A percentile compares a stretch with the other conserved stretches of the same genome.
These are phyloP conservation scores for Hypena proboscidalis DNA, from an alignment of 2,888 invertebrate species.

Conservation along the genomic window DNA sequence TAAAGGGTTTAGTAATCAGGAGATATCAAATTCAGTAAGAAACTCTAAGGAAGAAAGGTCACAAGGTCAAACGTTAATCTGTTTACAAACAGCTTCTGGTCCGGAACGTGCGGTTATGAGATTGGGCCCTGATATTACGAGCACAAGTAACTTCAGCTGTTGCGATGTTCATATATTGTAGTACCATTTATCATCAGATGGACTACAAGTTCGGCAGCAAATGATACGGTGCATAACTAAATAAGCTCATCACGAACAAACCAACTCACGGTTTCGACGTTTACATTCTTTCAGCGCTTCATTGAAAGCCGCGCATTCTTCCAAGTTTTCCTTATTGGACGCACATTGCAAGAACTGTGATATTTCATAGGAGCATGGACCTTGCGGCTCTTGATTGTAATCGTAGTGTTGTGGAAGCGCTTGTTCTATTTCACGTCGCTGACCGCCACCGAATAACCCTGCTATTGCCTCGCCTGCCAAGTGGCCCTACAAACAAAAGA, in stretches of 20 bases:
- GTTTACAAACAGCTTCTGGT: no score
- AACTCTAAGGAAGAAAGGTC: no score
- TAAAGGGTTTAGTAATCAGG: no score
- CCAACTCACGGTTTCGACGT: constrained; percentile 88
- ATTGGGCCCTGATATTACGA: no score
- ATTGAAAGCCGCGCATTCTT: constrained; percentile 97
- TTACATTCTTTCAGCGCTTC: constrained; percentile 98
- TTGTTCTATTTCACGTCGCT: constrained; percentile 60
- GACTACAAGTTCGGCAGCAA: no score
- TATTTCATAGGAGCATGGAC: constrained; percentile 96
- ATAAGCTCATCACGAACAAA: background rate
- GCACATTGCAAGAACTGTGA: constrained; percentile 98
- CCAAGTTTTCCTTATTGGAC: constrained; percentile 92
- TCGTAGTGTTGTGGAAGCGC: constrained; percentile 66
- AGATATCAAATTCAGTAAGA: no score
- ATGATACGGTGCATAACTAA: background rate
- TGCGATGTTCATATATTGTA: no score
- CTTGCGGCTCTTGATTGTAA: constrained; percentile 84
- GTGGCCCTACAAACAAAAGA: constrained; percentile 88
- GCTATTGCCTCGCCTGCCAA: constrained; percentile 95
- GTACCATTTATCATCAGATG: no score
- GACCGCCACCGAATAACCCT: constrained; percentile 61
- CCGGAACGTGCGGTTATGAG: no score
- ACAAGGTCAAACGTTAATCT: no score
- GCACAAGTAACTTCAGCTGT: no score